Base-by-base conservation (phyloP, 2,888 invertebrate genomes). In the Leucophora obtusa region DNA sequence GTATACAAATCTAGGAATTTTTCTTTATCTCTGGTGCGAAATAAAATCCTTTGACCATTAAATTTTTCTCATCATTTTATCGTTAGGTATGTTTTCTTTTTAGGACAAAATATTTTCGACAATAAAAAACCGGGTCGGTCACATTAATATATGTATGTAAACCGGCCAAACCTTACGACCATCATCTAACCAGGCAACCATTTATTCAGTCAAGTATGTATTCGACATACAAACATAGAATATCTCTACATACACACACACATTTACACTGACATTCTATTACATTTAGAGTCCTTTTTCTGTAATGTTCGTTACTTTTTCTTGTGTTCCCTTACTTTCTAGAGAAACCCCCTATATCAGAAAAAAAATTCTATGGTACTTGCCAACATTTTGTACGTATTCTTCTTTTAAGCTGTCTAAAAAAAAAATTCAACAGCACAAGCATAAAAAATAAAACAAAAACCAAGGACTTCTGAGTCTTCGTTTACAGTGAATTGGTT, bases 361-460 rank as follows among this genome's bases (percentile, higher is more conserved):
- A 8, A 43, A 68, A 80, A 80, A 80, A 73, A 47, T 63, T 73
- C 63, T 63, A 68, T 73, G 76, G 65, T 58, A 71, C 72, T 75
- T 80, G 80, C 72, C 80, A 80, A 76, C 80, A 76, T 76, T 80
- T 80, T 76, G 51, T 65, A 76, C 69, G 69, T 73, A 58, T 70
- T 75, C 70, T 75, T 62, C 62, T 68, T 53, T 69, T 47, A 69
- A 76, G 79, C 72, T 80, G 80, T 72, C 76, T 59, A 76, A 80
- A 80, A 76, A 80, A 75, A 80, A 71, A 77, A 24, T 76, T 60
- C 65, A 66, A 59, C 59, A 24, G 59, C 28, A 50, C 14, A 53
- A 53, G 53, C 28, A 50, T 14, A 53, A 53, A 35, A 70, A 53
- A 59, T 53, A 33, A 65, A 54, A 60, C 62, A 68, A 68, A 62